Base-by-base conservation (phyloP, 2,113 vertebrate genomes). In the Poecile atricapillus region DNA sequence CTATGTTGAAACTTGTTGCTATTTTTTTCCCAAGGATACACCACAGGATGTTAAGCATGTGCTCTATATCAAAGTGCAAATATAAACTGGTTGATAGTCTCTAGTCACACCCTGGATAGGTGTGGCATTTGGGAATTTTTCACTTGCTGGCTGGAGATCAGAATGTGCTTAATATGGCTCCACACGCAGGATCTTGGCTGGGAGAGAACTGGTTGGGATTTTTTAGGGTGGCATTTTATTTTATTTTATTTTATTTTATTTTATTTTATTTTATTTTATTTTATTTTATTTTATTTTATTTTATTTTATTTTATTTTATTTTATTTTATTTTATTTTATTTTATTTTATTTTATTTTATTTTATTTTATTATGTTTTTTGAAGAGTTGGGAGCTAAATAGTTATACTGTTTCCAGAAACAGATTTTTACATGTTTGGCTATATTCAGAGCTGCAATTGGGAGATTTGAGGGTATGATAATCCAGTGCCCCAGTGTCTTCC, bases 1-100 rank as follows among this genome's bases (percentile, higher is more conserved):
- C 88, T 96, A 15, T 96, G 96, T 97, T 95, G 88, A 95, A 95
- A 97, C 96, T 97, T 97, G 96, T 96, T 97, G 92, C 96, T 96
- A 87, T 93, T 95, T 96, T 96, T 95, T 96, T 96, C 94, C 83
- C 83, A 95, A 87, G 86, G 92, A 93, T 96, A 97, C 92, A 96
- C 90, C 92, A 93, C 92, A 94, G 79, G 90, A 96, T 89, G 86
- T 92, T 90, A 94, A 96, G 95, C 94, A 94, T 94, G 94, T 84
- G 86, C 94, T 90, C 49, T 89, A 64, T 96, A 96, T 97, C 95
- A 94, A 96, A 96, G 95, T 92, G 94, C 96, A 97, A 96, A 96
- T 93, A 96, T 87, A 96, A 97, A 96, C 92, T 76, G 30, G 92
- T 89, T 96, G 94, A 95, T 96, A 95, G 95, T 96, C 92, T 95